Base-by-base conservation (phyloP, 1,140 invertebrate genomes). In the Coelopa frigida region DNA sequence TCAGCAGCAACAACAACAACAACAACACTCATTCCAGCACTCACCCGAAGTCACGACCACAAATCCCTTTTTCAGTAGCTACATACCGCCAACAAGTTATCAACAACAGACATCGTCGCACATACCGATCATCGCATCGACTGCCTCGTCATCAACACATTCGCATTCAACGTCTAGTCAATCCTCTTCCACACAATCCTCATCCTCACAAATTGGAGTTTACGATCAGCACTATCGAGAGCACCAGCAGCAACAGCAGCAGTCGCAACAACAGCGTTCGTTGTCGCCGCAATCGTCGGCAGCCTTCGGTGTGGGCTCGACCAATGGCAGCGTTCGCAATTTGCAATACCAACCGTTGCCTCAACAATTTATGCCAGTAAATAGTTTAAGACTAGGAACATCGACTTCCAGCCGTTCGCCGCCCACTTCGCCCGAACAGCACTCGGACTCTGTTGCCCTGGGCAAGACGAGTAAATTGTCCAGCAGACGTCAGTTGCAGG, bases 141-240 rank as follows among this genome's bases (percentile, higher is more conserved):
- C 29, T 43, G 40, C 39, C 39, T 23, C 33, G 17, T 48, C 44
- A 39, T 50, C 51, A 23, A 39, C 54, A 14, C 57, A 58, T n/a
- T 56, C 59, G 40, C 59, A 63, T 52, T 67, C 63, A 50, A 66
- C 58, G 23, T 67, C 63, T 57, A 65, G 61, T 63, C 64, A 68
- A 46, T 67, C 63, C 20, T 62, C 59, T 15, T 67, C 63, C 20
- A 67, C 62, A 39, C 62, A 65, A 44, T 66, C 62, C 24, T 59
- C 54, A 8, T 66, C 58, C 49, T 66, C 62, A 12, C 63, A 67
- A 49, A 60, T 63, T 36, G 62, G 35, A 6, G 14, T 17, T 5
- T 12, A 32, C 32, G 38, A 48, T 26, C 10, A 5, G 17, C 50
- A 50, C 3, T 48, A 46, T 38, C 49, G 8, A 36, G 47, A 29